Percentiles rank a stretch among this genome's conserved stretches.
Evolutionary conservation across 2,888 invertebrate species (phyloP).

Genomic region (Onthophagus sagittarius): DNA sequence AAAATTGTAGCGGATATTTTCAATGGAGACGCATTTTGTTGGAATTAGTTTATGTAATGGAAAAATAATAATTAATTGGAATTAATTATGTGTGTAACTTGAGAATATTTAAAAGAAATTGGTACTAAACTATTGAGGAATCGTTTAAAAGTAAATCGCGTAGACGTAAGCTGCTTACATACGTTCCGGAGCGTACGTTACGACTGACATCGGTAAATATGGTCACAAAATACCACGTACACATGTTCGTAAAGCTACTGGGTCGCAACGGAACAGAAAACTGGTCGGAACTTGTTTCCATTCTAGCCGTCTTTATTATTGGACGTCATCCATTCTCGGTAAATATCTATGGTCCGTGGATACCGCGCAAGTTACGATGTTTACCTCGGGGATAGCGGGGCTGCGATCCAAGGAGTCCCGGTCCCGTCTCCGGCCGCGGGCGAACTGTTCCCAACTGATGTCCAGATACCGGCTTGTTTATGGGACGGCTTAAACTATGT

Average conservation of each 20-base stretch:
- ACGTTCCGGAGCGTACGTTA: neutral
- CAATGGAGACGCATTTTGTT: no score
- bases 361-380: slow-evolving; percentile 47
- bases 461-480: slow-evolving; percentile 50
- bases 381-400: slow-evolving; percentile 46
- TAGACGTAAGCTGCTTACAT: slow-evolving; percentile 3
- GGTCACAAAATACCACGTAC: neutral
- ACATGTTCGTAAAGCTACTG: slow-evolving; percentile 3
- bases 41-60: no score
- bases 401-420: slow-evolving; percentile 20
- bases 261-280: slow-evolving; percentile 11
- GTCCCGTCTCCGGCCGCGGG: slow-evolving; percentile 18
- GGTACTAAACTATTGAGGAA: neutral
- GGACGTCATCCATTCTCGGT: slow-evolving; percentile 30
- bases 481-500: slow-evolving; percentile 51
- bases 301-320: slow-evolving; percentile 24
- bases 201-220: neutral
- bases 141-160: neutral
- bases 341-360: slow-evolving; percentile 39
- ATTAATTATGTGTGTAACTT: no score
- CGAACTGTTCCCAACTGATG: slow-evolving; percentile 49
- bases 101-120: no score
- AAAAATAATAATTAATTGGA: no score
- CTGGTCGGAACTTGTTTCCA: slow-evolving; percentile 21
- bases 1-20: no score